These are phyloP conservation scores for Lonchura striata DNA, from an alignment of 2,113 vertebrate genomes.

Conservation along the genomic window DNA sequence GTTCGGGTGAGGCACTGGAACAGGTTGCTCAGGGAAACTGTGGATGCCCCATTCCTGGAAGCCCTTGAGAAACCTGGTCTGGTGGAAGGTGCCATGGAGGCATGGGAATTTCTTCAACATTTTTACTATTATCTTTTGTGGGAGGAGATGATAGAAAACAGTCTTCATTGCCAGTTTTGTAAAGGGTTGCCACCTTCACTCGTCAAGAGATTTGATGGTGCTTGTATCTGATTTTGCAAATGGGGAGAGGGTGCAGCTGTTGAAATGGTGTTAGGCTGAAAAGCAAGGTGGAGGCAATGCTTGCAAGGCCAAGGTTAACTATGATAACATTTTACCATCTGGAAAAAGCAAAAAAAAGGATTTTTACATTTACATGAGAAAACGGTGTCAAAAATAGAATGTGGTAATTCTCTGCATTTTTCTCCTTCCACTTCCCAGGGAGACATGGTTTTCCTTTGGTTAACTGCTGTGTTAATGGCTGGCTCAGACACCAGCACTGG, in stretches of 20 bases:
- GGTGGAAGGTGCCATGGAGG: background rate
- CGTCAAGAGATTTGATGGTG: background rate
- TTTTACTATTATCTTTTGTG: background rate
- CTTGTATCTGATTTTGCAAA: background rate
- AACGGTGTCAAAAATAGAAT: background rate
- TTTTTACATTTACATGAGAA: background rate
- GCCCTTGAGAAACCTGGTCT: too few relatives aligned
- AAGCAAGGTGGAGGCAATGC: background rate
- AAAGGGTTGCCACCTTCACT: background rate
- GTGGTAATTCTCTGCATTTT: fast-evolving
- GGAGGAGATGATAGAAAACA: background rate
- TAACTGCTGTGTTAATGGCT: background rate
- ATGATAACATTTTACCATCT: background rate
- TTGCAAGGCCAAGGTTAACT: background rate
- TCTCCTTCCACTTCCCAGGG: background rate
- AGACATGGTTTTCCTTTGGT: fast-evolving
- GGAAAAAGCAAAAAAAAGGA: background rate
- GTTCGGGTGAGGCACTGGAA: background rate
- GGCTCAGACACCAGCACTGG: fast-evolving
- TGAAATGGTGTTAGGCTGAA: background rate
- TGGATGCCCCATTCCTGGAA: background rate
- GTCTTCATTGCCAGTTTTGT: background rate
- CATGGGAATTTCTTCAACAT: background rate
- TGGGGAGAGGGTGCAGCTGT: fast-evolving
- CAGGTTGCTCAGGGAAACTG: background rate